Base-by-base conservation (phyloP, 2,797 vertebrate genomes). In the Pseudotriccus pelzelni region DNA sequence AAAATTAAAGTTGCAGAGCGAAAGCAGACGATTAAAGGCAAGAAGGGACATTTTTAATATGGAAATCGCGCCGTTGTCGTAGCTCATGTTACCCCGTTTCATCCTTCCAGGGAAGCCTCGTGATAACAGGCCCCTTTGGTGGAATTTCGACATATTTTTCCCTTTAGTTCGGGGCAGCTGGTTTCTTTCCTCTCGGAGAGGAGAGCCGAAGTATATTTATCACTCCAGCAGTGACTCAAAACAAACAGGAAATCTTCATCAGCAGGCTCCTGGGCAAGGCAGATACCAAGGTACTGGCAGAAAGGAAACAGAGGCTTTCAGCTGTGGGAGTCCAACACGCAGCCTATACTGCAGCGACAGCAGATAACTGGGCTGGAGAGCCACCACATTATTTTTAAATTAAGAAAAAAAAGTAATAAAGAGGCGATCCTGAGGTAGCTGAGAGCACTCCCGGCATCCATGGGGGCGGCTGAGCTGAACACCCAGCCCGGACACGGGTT, bases 241-340 rank as follows among this genome's bases (percentile, higher is more conserved):
- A 98, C 98, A 98, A 98, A 98, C 98, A 98, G 98, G 98, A 98
- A 98, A 98, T 98, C 98, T 98, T 98, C 98, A 98, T 98, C 98
- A 98, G 98, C 98, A 97, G 97, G 98, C 98, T 98, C 97, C 96
- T 98, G 98, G 98, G 98, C 98, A 97, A 97, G 97, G 97, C 98
- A 98, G 98, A 99, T 99, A 99, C 98, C 98, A 98, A 99, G 98
- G 98, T 99, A 98, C 97, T 97, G 98, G 98, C 97, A 98, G 98
- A 98, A 96, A 97, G 98, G 97, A 98, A 98, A 98, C 97, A 97
- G 97, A 98, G 97, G 87, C 96, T 97, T 97, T 98, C 80, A 96
- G 97, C 98, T 98, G 98, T 98, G 97, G 97, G 97, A 98, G 98
- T 95, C 97, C 94, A 43, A 90, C 97, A 97, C 89, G 5, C 95